Percentiles rank a stretch among this genome's conserved stretches.
Evolutionary conservation across 2,113 vertebrate genomes (phyloP).

Genomic region (Ictidomys tridecemlineatus): DNA sequence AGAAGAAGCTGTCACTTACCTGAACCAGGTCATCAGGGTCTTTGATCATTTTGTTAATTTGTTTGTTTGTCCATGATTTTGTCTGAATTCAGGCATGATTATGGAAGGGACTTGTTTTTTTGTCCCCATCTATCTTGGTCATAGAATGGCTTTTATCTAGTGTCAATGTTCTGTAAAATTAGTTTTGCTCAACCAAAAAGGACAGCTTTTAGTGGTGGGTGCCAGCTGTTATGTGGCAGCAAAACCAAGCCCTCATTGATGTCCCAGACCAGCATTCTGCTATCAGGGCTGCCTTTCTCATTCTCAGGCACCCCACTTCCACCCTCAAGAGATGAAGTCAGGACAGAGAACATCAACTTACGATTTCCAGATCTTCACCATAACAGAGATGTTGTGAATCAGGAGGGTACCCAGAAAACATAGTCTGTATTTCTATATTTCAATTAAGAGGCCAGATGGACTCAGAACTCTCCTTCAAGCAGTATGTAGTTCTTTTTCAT

Average conservation of each 20-base stretch:
- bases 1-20: neutral
- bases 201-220: neutral
- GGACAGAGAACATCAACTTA: neutral
- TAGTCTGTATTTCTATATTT: neutral
- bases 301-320: neutral
- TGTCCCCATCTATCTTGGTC: neutral
- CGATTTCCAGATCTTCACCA: neutral
- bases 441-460: neutral
- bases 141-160: neutral
- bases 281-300: neutral
- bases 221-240: neutral
- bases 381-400: neutral
- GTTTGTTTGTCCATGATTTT: neutral
- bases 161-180: neutral
- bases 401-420: neutral
- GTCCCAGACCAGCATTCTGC: neutral
- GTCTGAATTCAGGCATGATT: neutral
- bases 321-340: neutral
- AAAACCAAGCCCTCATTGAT: neutral
- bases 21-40: neutral
- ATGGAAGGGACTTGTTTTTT: neutral
- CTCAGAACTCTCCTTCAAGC: neutral
- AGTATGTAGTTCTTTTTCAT: slow-evolving; percentile 1
- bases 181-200: neutral
- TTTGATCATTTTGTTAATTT: neutral